A percentile compares a stretch with the other conserved stretches of the same genome.
These are phyloP conservation scores for Philotrypesis tridentata DNA, from an alignment of 1,140 invertebrate species.

Conservation along the genomic window DNA sequence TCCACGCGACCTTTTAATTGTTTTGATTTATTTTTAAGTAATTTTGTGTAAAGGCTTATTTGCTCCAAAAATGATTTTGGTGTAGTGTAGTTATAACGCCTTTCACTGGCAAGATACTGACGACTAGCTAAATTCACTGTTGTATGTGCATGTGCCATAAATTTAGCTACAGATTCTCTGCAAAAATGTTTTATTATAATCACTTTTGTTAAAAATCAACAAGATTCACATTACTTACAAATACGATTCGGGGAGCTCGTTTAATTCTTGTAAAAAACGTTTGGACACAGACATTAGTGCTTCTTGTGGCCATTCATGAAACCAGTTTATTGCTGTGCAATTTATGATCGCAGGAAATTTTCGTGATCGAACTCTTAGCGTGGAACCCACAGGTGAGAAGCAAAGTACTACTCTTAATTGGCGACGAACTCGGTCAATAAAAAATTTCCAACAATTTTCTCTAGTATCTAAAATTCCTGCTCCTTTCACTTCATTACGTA, in stretches of 20 bases:
- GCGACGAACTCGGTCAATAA: constrained; percentile 93
- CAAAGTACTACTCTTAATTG: constrained; percentile 94
- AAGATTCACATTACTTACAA: constrained; percentile 57
- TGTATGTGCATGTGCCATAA: constrained; percentile 96
- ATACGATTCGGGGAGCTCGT: constrained; percentile 82
- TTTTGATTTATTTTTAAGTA: constrained; percentile 86
- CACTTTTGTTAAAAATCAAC: neutral
- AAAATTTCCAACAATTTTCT: constrained; percentile 98
- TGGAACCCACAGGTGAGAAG: constrained; percentile 95
- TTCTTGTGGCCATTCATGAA: constrained; percentile 98
- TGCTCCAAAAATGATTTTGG: constrained; percentile 98
- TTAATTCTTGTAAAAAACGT: constrained; percentile 88
- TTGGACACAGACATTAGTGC: constrained; percentile 94
- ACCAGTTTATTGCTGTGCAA: constrained; percentile 97
- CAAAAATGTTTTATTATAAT: constrained; percentile 2
- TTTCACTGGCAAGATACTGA: constrained; percentile 89
- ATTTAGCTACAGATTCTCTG: constrained; percentile 89
- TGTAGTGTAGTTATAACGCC: constrained; percentile 96
- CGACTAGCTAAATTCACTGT: constrained; percentile 94
- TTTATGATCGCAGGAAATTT: constrained; percentile 98
- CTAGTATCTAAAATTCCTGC: constrained; percentile 90
- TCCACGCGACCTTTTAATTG: constrained; percentile 89
- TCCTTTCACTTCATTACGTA: constrained; percentile 81
- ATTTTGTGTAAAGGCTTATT: constrained; percentile 92
- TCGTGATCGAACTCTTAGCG: constrained; percentile 89